Evolutionary conservation across 2,888 invertebrate species (phyloP), one percentile per base, ranked within the genome.

Genomic region (Oscheius myriophilus): DNA sequence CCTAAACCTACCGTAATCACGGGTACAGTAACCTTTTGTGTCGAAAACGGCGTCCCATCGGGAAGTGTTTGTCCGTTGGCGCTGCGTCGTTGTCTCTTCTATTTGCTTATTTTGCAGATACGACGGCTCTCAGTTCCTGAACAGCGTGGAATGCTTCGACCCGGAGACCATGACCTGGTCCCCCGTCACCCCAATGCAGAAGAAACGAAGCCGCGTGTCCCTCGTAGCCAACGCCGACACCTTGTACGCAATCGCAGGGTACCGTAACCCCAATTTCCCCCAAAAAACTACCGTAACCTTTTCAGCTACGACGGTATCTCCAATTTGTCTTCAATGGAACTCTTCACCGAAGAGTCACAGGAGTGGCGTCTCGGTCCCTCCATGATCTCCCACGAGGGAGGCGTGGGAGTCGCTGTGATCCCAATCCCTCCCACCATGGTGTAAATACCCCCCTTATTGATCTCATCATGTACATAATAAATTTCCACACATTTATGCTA

Each of bases 321-420:
- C 0, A 93, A 94, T 88, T 88, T 94, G 21, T 91, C 92, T 25
- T 92, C 93, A 0, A 92, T 93, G 46, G 94, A 94, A 71, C 67
- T 92, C 12, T 94, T 93, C 84, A 92, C 93, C 87, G 92, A 93
- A 2, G 89, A 43, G 11, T 69, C 73, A 25, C 73, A 81, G 51
- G 55, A 53, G 9, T 83, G 83, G 83, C 55, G 52, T 2, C 92
- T 91, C 86, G 91, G 91, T 1, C 70, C 78, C 0, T 70, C 78
- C 0, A 45, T 80, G 18, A 55, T 91, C 79, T 92, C 92, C 1
- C 94, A 94, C 86, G 93, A 93, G 86, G 94, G 93, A 0, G 93
- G 93, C 0, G 93, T 94, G 0, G 93, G 93, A n/a, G 92, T 93
- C 26, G 93, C 93, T 0, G 93, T 93, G 6, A 91, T 93, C 78